Conservation (phyloP, 2,888 invertebrate species). For the Cephonodes hylas region DNA sequence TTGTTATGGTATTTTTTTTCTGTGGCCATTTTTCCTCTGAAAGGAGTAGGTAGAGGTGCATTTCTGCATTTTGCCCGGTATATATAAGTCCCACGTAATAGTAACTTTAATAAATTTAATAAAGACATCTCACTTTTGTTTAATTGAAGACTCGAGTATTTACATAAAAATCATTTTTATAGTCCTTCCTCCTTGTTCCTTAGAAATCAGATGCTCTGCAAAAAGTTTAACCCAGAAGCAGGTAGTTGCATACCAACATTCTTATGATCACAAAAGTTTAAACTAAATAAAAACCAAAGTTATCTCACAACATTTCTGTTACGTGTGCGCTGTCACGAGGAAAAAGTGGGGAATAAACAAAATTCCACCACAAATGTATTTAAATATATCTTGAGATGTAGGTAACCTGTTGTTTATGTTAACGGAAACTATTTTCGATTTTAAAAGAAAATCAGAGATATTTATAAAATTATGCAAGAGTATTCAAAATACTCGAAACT, state of each 20-base stretch:
- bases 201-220: not conserved
- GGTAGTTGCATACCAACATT: constrained; percentile 10
- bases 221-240: not conserved
- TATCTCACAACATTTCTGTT: not conserved
- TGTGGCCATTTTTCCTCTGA: too few relatives aligned
- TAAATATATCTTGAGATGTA: not conserved
- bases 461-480: not conserved
- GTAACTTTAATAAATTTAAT: too few relatives aligned
- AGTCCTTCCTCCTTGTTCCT: not conserved
- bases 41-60: too few relatives aligned
- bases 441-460: not conserved
- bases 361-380: not conserved
- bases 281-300: not conserved
- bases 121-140: too few relatives aligned
- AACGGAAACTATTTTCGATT: not conserved
- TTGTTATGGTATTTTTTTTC: too few relatives aligned
- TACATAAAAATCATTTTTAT: too few relatives aligned
- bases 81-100: too few relatives aligned
- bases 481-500: not conserved
- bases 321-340: not conserved
- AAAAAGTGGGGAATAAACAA: not conserved
- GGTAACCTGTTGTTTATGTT: not conserved
- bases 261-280: not conserved
- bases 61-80: too few relatives aligned
- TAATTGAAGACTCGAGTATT: too few relatives aligned